Evolutionary conservation across 2,888 invertebrate species (phyloP).

Genomic region (Epinotia bilunana): DNA sequence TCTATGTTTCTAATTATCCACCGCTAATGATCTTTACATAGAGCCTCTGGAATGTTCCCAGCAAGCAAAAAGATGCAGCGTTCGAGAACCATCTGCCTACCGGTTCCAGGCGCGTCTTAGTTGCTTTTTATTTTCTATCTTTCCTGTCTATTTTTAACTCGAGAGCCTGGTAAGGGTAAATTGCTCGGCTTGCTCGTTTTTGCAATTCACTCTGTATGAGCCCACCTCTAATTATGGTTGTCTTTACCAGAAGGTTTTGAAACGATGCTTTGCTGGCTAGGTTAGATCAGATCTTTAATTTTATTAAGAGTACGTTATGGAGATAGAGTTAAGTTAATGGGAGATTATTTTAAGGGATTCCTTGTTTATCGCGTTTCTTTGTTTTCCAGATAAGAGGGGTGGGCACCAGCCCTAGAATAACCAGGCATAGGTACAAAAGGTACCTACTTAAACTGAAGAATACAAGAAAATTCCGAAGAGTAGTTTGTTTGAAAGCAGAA

Average conservation of each 20-base stretch:
- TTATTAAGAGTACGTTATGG: background rate
- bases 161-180: conserved; percentile 50
- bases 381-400: no score
- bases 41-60: conserved; percentile 67
- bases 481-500: no score
- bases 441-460: no score
- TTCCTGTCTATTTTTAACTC: conserved; percentile 71
- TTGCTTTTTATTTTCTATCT: conserved; percentile 72
- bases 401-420: no score
- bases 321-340: no score
- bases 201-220: conserved; percentile 51
- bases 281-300: background rate
- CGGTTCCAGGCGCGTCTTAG: conserved; percentile 63
- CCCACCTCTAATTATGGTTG: conserved; percentile 54
- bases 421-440: no score
- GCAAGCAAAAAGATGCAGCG: conserved; percentile 64
- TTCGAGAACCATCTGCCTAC: conserved; percentile 69
- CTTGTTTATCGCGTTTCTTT: no score
- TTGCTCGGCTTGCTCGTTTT: conserved; percentile 58
- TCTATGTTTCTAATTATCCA: conserved; percentile 33
- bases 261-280: conserved; percentile 14
- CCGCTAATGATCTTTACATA: conserved; percentile 42
- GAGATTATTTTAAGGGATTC: no score
- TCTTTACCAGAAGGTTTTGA: conserved; percentile 41
- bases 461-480: no score